phyloP scores from a whole-genome alignment of 2,797 vertebrate genomes.

The Spheniscus humboldti region DNA sequence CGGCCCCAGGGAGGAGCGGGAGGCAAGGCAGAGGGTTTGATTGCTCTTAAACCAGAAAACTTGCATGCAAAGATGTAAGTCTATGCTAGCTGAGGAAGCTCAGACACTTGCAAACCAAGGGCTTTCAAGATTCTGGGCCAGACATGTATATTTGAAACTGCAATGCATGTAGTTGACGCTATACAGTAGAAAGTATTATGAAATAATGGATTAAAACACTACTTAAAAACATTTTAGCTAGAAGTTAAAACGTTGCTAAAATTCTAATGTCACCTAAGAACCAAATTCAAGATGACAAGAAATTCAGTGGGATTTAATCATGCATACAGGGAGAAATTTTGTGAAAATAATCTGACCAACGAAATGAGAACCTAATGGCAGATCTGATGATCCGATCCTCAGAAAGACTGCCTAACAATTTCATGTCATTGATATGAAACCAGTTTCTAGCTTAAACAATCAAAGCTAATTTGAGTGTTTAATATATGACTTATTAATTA shows the following conservation, averaged over 20 bases:
- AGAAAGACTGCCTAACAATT: neutral
- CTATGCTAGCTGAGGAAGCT: neutral
- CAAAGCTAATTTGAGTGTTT: conserved; percentile 37
- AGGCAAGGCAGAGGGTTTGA: neutral
- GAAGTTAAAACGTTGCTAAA: neutral
- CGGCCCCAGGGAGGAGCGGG: fast-evolving
- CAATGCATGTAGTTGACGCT: fast-evolving
- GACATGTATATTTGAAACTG: fast-evolving
- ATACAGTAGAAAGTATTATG: neutral
- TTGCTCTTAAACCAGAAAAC: neutral
- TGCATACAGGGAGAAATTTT: neutral
- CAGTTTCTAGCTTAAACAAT: conserved; percentile 12
- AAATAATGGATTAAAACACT: neutral
- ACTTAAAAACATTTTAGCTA: neutral
- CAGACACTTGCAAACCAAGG: neutral
- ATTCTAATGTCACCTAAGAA: neutral
- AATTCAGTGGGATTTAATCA: neutral
- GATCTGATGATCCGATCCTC: neutral
- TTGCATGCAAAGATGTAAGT: neutral
- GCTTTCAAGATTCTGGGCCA: neutral
- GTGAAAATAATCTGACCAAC: neutral
- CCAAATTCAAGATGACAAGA: neutral
- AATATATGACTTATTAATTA: conserved; percentile 58
- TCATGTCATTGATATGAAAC: neutral
- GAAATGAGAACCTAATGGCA: neutral